Evolutionary conservation across 2,888 invertebrate genomes (phyloP).

Genomic region (Escarpia spicata): DNA sequence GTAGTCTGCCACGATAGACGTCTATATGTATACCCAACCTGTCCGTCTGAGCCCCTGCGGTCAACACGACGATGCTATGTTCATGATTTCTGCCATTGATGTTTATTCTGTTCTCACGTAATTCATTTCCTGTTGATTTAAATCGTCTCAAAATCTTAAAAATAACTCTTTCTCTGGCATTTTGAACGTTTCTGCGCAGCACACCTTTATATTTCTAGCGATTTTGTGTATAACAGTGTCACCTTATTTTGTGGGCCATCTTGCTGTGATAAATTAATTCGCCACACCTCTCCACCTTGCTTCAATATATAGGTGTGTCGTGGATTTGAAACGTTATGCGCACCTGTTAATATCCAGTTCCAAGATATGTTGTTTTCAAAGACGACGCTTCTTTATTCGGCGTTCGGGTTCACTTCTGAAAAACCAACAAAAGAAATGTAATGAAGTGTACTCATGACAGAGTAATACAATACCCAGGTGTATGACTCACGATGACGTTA

Average conservation of each 20-base stretch:
- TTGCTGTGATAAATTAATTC: neutral
- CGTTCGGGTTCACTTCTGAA: neutral
- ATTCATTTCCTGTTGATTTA: neutral
- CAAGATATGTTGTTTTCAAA: conserved; percentile 12
- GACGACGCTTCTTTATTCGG: neutral
- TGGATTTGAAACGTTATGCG: neutral
- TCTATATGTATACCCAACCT: neutral
- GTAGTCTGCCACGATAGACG: neutral
- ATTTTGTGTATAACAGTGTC: neutral
- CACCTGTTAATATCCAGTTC: neutral
- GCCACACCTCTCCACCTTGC: neutral
- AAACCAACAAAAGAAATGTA: neutral
- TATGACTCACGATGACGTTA: neutral
- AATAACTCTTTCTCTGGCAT: neutral
- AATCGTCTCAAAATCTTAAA: neutral
- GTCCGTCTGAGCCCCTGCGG: neutral
- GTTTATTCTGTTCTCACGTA: neutral
- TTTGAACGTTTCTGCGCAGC: no score
- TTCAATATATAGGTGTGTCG: neutral
- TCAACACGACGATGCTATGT: neutral
- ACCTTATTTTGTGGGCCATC: neutral
- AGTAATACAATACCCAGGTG: neutral
- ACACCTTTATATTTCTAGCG: neutral
- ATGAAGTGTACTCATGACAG: neutral
- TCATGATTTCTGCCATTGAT: neutral